A percentile compares a stretch with the other conserved stretches of the same genome.
Evolutionary conservation across 1,140 invertebrate species (phyloP).

Genomic region (Heliconius congener): DNA sequence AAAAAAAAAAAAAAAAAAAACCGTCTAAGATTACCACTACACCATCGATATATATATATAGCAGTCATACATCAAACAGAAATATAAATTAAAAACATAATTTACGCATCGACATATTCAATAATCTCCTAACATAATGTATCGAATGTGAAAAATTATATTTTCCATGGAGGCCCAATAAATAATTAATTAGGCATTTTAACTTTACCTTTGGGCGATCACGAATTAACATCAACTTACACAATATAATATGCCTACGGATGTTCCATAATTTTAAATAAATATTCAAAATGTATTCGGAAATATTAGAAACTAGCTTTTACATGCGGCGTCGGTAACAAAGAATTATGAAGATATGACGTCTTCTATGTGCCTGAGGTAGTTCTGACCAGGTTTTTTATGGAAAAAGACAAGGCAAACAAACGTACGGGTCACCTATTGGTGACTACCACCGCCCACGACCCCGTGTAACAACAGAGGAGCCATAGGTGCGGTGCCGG

Average conservation of each 20-base stretch:
- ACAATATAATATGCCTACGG: slow-evolving; percentile 17
- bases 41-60: background rate
- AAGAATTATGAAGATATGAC: no score
- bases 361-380: no score
- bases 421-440: no score
- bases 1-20: no score
- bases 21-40: background rate
- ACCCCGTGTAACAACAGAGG: no score
- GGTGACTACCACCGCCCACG: no score
- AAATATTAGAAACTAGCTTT: background rate
- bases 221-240: slow-evolving; percentile 16
- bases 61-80: background rate
- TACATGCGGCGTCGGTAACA: background rate
- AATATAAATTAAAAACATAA: slow-evolving; percentile 8
- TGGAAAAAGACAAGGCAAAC: no score
- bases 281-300: slow-evolving; percentile 14
- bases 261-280: slow-evolving; percentile 12
- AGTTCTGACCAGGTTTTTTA: no score
- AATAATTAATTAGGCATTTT: slow-evolving; percentile 3
- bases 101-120: slow-evolving; percentile 3
- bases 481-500: no score
- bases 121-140: slow-evolving; percentile 1
- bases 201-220: slow-evolving; percentile 18
- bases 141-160: slow-evolving; percentile 4
- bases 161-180: slow-evolving; percentile 5